These are phyloP conservation scores for Pterocles burchelli DNA, from an alignment of 2,113 vertebrate species.

Conservation along the genomic window DNA sequence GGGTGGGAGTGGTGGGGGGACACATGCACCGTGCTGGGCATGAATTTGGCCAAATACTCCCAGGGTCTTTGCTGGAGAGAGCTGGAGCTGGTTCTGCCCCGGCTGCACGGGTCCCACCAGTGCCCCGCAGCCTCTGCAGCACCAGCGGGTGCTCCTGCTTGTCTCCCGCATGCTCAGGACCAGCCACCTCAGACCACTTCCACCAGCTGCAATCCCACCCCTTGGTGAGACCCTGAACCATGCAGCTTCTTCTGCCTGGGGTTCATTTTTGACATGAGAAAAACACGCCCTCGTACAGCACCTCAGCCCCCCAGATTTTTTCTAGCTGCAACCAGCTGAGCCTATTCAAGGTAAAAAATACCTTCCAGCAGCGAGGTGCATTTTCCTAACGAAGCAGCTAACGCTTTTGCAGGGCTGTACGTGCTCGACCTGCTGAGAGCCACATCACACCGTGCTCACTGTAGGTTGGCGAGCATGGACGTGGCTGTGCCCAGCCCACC, in stretches of 20 bases:
- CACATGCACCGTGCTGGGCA: neutral
- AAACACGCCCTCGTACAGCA: rapidly evolving
- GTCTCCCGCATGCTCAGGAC: neutral
- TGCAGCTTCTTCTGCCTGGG: neutral
- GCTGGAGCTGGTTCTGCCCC: neutral
- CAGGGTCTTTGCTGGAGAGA: neutral
- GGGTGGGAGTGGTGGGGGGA: neutral
- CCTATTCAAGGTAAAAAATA: neutral
- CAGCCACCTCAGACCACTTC: neutral
- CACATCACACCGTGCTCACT: rapidly evolving
- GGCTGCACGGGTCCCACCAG: neutral
- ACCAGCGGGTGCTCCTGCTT: neutral
- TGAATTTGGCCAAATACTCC: neutral
- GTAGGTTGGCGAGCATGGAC: neutral
- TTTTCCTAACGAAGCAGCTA: neutral
- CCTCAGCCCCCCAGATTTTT: neutral
- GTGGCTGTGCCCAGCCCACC: neutral
- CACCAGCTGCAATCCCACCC: neutral
- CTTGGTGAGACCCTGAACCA: neutral
- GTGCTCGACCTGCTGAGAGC: neutral
- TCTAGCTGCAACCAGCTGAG: neutral
- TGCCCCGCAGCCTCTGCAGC: neutral
- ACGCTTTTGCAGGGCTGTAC: neutral
- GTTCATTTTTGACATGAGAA: neutral
- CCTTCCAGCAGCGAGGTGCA: rapidly evolving